phyloP scores from a whole-genome alignment of 2,888 invertebrate species.

The Chymomyza caudatula region DNA sequence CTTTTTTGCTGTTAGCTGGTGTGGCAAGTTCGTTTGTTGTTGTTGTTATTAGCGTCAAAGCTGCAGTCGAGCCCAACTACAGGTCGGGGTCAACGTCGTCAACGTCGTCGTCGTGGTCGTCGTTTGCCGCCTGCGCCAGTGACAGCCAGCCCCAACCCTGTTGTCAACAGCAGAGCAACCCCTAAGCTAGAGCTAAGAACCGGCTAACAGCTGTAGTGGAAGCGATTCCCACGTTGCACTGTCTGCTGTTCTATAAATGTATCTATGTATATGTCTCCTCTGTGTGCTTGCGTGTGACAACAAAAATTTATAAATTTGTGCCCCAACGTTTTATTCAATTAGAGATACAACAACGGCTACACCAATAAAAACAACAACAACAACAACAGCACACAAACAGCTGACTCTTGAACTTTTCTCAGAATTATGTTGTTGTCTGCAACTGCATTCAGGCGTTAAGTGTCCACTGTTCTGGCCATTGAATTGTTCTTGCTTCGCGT shows the following conservation, averaged over 20 bases:
- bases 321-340: slow-evolving; percentile 14
- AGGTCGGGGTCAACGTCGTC: not conserved
- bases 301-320: slow-evolving; percentile 25
- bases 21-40: slow-evolving; percentile 14
- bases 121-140: slow-evolving; percentile 40
- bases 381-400: slow-evolving; percentile 2
- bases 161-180: slow-evolving; percentile 8
- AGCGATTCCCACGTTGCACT: slow-evolving; percentile 21
- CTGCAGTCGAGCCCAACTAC: too few species aligned
- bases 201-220: slow-evolving; percentile 15
- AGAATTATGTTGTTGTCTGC: slow-evolving; percentile 24
- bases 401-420: slow-evolving; percentile 1
- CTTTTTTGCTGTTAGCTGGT: not conserved
- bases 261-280: too few species aligned
- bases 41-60: slow-evolving; percentile 27
- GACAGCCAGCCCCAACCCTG: too few species aligned
- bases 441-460: not conserved
- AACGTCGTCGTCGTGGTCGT: slow-evolving; percentile 3
- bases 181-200: not conserved
- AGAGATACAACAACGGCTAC: not conserved
- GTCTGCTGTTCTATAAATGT: too few species aligned
- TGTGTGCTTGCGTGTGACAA: not conserved
- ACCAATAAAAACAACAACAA: not conserved
- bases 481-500: not conserved
- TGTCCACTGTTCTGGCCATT: not conserved